Base-by-base conservation (phyloP, 2,113 vertebrate species). In the Edolisoma coerulescens region DNA sequence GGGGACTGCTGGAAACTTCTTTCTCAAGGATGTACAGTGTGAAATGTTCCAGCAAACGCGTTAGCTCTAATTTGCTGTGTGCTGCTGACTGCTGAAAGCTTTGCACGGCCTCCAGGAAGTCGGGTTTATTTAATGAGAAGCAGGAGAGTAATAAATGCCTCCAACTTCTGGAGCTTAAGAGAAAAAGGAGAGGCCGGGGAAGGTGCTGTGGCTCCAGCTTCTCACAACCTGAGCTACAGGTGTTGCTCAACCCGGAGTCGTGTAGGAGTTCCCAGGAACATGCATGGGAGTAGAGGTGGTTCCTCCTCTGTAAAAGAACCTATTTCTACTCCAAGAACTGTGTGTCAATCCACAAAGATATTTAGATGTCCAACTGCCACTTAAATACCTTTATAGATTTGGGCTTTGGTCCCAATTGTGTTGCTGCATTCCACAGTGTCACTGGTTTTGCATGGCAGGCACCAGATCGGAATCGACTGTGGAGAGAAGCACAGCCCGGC, bases 211-310 rank as follows among this genome's bases (percentile, higher is more conserved):
- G 6, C 16, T 39, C 53, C 49, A 92, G 50, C 68, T 89, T 50
- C 79, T 60, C 63, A 17, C 50, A 65, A 8, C 88, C 50, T 19
- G 27, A 53, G 85, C 68, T 80, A 57, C 94, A 90, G 76, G 86
- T 93, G 68, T 23, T 85, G 67, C 52, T 81, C 37, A 19, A 1
- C 0, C 1, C 2, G 0, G 61, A 76, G 61, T 11, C 1, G 0
- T 28, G 1, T 2, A 44, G 78, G 47, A 89, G 44, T 24, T 75
- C 57, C 67, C 50, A 20, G 67, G 28, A 79, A n/a, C 10, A 30
- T 1, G 7, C 0, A 1, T 4, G 7, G 27, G 13, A n/a, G 44
- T 16, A 33, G 23, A 61, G 42, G 10, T 61, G 54, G 13, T 61
- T 83, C 54, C 37, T 59, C 41, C 45, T 32, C 20, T 27, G 20